Percentiles rank a stretch among this genome's conserved stretches.
These are phyloP conservation scores for Glyptemys insculpta DNA, from an alignment of 2,797 vertebrate genomes.

Conservation along the genomic window DNA sequence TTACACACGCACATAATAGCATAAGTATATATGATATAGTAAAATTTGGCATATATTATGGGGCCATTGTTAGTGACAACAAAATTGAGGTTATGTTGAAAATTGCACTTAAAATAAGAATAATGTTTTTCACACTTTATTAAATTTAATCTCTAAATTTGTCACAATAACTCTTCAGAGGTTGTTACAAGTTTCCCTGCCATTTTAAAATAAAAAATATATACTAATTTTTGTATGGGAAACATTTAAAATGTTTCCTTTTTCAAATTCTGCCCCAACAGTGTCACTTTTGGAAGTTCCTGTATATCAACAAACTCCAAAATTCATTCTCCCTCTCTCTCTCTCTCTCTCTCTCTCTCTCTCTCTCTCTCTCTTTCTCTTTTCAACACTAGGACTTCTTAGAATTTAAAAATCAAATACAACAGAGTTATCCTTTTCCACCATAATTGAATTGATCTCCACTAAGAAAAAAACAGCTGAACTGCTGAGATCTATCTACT, in stretches of 20 bases:
- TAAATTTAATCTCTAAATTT: neutral
- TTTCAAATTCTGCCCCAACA: neutral
- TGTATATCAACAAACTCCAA: neutral
- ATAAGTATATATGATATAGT: rapidly evolving
- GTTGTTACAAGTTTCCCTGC: neutral
- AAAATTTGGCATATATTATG: neutral
- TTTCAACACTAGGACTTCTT: neutral
- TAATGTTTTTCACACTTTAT: neutral
- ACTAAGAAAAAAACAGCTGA: neutral
- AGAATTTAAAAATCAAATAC: neutral
- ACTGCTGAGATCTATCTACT: neutral
- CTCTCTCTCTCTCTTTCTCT: neutral
- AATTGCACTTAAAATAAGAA: neutral
- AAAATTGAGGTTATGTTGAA: neutral
- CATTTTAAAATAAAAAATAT: neutral
- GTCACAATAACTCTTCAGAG: neutral
- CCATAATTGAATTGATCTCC: neutral
- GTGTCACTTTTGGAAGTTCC: neutral
- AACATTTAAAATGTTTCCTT: neutral
- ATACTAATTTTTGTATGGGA: neutral
- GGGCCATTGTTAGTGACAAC: neutral
- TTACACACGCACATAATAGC: neutral
- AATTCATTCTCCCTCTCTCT: neutral
- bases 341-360: neutral
- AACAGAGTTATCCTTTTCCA: neutral